Evolutionary conservation across 1,140 invertebrate genomes (phyloP), one percentile per base, ranked within the genome.

Genomic region (Lanistes nyassanus): DNA sequence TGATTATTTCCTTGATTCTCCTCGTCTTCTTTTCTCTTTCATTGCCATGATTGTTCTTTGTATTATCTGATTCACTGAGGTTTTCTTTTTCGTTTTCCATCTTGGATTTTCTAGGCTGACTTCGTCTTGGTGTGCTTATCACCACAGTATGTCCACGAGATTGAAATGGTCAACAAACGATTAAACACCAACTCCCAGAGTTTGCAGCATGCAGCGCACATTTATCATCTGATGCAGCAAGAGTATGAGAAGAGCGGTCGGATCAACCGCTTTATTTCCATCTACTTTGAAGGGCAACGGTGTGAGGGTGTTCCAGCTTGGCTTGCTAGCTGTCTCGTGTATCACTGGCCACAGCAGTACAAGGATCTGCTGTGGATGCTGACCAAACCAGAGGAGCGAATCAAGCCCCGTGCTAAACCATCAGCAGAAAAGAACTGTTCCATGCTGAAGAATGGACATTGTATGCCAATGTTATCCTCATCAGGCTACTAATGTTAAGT

Each of bases 71-170:
- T n/a, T n/a, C n/a, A n/a, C n/a, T n/a, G n/a, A n/a, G n/a, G n/a
- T n/a, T n/a, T 47, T 47, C 42, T 47, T 2, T 47, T 47, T 47
- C 39, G n/a, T 42, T 42, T n/a, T 47, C 5, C 19, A 0, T 47
- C 42, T 47, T 60, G 56, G 23, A 53, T 13, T 31, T 60, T 79
- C 13, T 65, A 84, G 83, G 80, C 82, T 72, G 82, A 84, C 60
- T 84, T 83, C 64, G 75, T 84, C 31, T 67, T 84, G 31, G 73
- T 81, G 29, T 84, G 81, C 74, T 67, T 82, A 5, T 83, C 81
- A 11, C 60, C 76, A 11, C 64, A 75, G 42, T 84, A 84, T 55
- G 68, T 78, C 29, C 42, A 67, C 31, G 79, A 84, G 26, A 71
- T 77, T n/a, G 66, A 77, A 26, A 71, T 39, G 29, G 31, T n/a